These are phyloP conservation scores for Hirtodrosophila trivittata DNA, from an alignment of 2,888 invertebrate genomes.

Conservation along the genomic window DNA sequence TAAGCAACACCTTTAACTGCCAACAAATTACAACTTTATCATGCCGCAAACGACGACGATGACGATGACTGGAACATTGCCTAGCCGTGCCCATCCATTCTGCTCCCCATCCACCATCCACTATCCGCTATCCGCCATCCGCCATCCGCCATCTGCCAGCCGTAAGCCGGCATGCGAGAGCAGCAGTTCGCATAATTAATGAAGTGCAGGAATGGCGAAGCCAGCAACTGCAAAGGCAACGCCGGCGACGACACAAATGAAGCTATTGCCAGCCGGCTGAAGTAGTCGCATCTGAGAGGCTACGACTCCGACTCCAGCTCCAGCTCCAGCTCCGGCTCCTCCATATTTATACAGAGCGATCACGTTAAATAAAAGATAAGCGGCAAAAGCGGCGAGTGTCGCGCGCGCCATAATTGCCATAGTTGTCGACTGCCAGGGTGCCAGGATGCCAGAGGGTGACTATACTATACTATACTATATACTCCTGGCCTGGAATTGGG, in stretches of 20 bases:
- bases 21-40: slow-evolving; percentile 80
- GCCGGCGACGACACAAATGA: slow-evolving; percentile 64
- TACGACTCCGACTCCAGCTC: slow-evolving; percentile 26
- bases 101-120: slow-evolving; percentile 41
- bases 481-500: slow-evolving; percentile 1
- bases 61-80: slow-evolving; percentile 38
- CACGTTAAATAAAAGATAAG: slow-evolving; percentile 78
- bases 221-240: slow-evolving; percentile 33
- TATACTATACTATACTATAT: not conserved
- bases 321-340: slow-evolving; percentile 42
- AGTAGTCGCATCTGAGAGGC: slow-evolving; percentile 24
- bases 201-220: slow-evolving; percentile 69
- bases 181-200: slow-evolving; percentile 72
- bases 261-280: slow-evolving; percentile 63
- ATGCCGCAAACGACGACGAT: slow-evolving; percentile 67
- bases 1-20: slow-evolving; percentile 80
- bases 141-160: not conserved
- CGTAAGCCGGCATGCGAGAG: slow-evolving; percentile 21
- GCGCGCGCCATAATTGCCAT: slow-evolving; percentile 66
- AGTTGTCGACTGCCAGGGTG: slow-evolving; percentile 10
- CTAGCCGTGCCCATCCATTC: slow-evolving; percentile 58
- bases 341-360: slow-evolving; percentile 77
- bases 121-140: not conserved
- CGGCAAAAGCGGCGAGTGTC: slow-evolving; percentile 64
- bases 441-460: not conserved